Base-by-base conservation (phyloP, 2,888 invertebrate genomes). In the Caradrina kadenii region DNA sequence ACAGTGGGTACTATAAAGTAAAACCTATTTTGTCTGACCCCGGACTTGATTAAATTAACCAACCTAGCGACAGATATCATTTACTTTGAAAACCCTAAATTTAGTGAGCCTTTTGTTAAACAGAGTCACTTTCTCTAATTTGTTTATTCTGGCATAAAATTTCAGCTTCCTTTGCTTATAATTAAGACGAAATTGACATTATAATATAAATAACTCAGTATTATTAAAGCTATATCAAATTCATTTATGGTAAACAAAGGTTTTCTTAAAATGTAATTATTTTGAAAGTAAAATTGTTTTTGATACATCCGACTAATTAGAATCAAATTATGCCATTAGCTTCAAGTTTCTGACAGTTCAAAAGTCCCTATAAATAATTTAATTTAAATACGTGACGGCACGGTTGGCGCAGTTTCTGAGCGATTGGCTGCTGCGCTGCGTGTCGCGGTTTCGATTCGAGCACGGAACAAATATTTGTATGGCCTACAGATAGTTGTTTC, bases 161-260 rank as follows among this genome's bases (percentile, higher is more conserved):
- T 35, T 26, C 19, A 31, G 35, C 35, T 21, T 66, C 26, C 26
- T n/a, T n/a, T 31, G 26, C 50, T 48, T 48, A 39, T 19, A 75
- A 75, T 75, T 67, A 56, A 61, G 21, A 50, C 17, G 0, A 67
- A 67, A 55, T 74, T 74, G 21, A 39, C 21, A 67, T 66, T 6
- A 60, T 21, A 60, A 48, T 26, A 42, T 15, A 60, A 71, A 53
- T 61, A 13, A 54, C 7, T 54, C 17, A 39, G 39, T 39, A 39
- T 26, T 39, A 73, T 64, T 26, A 17, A 45, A 74, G 22, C 49
- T 45, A 10, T 55, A 56, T 21, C 13, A 67, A 39, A 60, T 39
- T 48, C 50, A 56, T 59, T 63, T 54, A 54, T 59, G 48, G 26
- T 42, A 21, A 11, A 31, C 19, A 22, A 54, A 42, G 53, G 15